Evolutionary conservation across 2,888 invertebrate genomes (phyloP).

Genomic region (Callyntrura sp.): DNA sequence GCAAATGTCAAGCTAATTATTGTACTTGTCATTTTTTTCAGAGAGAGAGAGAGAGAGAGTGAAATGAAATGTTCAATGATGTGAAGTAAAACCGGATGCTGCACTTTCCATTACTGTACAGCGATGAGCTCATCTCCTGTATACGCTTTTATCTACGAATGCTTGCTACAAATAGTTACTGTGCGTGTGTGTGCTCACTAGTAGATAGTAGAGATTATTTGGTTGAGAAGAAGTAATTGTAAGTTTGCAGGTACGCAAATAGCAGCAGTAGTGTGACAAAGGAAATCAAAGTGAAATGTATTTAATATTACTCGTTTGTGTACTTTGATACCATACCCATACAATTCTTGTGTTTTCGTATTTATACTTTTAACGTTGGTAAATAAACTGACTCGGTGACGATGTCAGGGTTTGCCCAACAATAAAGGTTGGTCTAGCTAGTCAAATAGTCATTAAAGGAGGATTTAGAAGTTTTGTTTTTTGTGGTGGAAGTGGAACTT

Average conservation of each 20-base stretch:
- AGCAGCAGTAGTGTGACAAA: background rate
- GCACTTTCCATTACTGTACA: slow-evolving; percentile 53
- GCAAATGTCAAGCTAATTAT: slow-evolving; percentile 31
- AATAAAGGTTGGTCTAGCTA: too few species aligned
- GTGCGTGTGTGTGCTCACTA: background rate
- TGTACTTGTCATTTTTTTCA: slow-evolving; percentile 34
- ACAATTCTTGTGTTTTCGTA: background rate
- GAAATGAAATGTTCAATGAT: background rate
- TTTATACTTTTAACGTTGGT: background rate
- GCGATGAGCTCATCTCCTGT: slow-evolving; percentile 8
- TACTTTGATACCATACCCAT: background rate
- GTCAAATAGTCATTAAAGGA: background rate
- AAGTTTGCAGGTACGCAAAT: background rate
- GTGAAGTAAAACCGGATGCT: slow-evolving; percentile 57
- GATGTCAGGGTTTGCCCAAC: too few species aligned
- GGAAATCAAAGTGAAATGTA: slow-evolving; percentile 44
- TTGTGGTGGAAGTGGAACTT: background rate
- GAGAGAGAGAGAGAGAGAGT: background rate
- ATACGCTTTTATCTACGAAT: background rate
- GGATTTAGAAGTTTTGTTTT: background rate
- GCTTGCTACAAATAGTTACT: too few species aligned
- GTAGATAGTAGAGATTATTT: background rate
- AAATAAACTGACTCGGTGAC: too few species aligned
- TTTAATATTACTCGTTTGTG: background rate
- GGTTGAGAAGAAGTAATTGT: background rate